Evolutionary conservation across 1,140 invertebrate genomes (phyloP).

Genomic region (Atopsyche davidsoni): DNA sequence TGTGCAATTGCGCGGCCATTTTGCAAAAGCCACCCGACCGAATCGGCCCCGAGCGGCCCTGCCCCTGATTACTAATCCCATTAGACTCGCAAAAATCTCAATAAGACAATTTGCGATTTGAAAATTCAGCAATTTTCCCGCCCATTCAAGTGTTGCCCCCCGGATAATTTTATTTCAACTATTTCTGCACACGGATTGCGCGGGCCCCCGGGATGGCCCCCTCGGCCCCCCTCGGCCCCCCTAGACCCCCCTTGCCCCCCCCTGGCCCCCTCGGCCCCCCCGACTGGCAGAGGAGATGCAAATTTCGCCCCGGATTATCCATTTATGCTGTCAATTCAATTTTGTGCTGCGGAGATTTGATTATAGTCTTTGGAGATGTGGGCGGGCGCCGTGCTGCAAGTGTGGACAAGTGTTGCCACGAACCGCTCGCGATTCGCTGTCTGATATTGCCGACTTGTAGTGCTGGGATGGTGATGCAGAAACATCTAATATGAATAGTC

Average conservation of each 20-base stretch:
- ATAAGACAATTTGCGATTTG: conserved; percentile 31
- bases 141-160: conserved; percentile 17
- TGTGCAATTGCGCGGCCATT: too few species aligned
- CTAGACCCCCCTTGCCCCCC: neutral
- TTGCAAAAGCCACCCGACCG: too few species aligned
- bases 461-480: neutral
- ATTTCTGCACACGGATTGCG: conserved; percentile 21
- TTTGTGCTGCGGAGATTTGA: conserved; percentile 27
- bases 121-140: conserved; percentile 31
- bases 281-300: conserved; percentile 17
- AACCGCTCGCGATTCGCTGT: too few species aligned
- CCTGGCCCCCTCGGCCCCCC: neutral
- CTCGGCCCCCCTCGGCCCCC: neutral
- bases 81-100: conserved; percentile 15
- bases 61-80: conserved; percentile 14
- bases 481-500: neutral
- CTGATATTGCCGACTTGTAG: too few species aligned
- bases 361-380: conserved; percentile 15
- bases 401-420: too few species aligned
- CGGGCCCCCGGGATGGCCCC: neutral
- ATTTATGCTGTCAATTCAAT: conserved; percentile 30
- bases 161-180: conserved; percentile 30
- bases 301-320: conserved; percentile 30
- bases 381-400: too few species aligned
- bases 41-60: neutral